phyloP scores from a whole-genome alignment of 1,140 invertebrate genomes.

The Sinonovacula constricta region DNA sequence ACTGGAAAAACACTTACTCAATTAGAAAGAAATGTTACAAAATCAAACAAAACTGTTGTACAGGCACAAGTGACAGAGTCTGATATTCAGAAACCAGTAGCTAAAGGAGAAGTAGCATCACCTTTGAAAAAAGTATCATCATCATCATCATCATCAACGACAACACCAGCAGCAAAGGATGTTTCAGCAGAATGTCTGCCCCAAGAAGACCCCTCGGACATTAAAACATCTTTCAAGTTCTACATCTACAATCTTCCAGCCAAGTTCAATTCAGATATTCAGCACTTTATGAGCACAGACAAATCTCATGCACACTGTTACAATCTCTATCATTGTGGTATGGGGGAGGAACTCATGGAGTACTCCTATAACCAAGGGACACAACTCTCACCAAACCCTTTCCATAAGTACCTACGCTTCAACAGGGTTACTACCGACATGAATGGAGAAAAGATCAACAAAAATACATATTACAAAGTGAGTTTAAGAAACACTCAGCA shows the following conservation, averaged over 20 bases:
- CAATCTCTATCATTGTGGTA: conserved; percentile 58
- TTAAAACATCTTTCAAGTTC: conserved; percentile 58
- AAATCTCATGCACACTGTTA: conserved; percentile 50
- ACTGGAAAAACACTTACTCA: too few species aligned
- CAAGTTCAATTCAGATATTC: conserved; percentile 63
- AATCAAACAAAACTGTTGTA: too few species aligned
- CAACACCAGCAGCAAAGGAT: not conserved
- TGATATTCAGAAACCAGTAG: too few species aligned
- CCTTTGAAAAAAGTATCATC: too few species aligned
- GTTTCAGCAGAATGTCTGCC: conserved; percentile 1
- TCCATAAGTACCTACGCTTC: too few species aligned
- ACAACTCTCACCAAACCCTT: too few species aligned
- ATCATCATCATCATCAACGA: too few species aligned
- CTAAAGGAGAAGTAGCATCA: too few species aligned
- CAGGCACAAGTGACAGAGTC: too few species aligned
- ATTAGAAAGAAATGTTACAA: too few species aligned
- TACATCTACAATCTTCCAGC: conserved; percentile 67
- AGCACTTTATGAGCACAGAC: conserved; percentile 32
- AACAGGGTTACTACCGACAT: too few species aligned
- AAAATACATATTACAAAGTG: not conserved
- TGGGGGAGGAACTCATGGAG: conserved; percentile 55
- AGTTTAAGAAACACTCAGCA: conserved; percentile 60
- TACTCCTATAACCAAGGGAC: not conserved
- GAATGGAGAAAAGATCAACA: not conserved
- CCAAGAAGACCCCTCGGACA: not conserved